Base-by-base conservation (phyloP, 1,140 invertebrate species). In the Drepana arcuata region DNA sequence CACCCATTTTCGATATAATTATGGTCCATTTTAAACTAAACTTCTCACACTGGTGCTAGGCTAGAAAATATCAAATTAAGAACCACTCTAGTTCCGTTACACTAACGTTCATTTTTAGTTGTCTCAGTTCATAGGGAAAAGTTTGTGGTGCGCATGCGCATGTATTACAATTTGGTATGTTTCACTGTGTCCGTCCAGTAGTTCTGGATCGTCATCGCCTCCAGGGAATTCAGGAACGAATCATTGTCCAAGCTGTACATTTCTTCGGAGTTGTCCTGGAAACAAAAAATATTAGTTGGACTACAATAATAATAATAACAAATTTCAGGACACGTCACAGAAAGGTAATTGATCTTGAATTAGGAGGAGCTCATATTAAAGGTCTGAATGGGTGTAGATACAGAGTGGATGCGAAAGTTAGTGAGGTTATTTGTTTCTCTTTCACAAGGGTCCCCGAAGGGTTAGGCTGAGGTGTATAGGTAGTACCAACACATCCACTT, bases 191-290 rank as follows among this genome's bases (percentile, higher is more conserved):
- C 93, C 32, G 93, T 95, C 93, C 93, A 95, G 67, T 95, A 94
- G 80, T 95, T 95, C 71, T 95, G 93, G 74, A 95, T 95, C 58
- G 93, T 95, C 93, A 95, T 95, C 34, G 93, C 93, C 81, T 95
- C 93, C 44, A 95, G 71, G 34, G 93, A 95, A 80, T 95, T 95
- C 32, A 95, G 86, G 82, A 95, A 95, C 40, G 93, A 95, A 72
- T 95, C 93, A 69, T 95, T 95, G 81, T 95, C 93, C 78, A 95
- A 83, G 67, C 93, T 95, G 79, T 94, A 95, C 92, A 95, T 94
- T 83, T 95, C 93, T 83, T 95, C 93, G 0, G 93, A 94, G 70
- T 94, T 95, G 73, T 95, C 93, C 93, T 95, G 84, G 12, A 56
- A 58, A n/a, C n/a, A n/a, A n/a, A n/a, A n/a, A 57, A 13, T 25